phyloP scores from a whole-genome alignment of 2,888 invertebrate species.

The Erebia ligea region DNA sequence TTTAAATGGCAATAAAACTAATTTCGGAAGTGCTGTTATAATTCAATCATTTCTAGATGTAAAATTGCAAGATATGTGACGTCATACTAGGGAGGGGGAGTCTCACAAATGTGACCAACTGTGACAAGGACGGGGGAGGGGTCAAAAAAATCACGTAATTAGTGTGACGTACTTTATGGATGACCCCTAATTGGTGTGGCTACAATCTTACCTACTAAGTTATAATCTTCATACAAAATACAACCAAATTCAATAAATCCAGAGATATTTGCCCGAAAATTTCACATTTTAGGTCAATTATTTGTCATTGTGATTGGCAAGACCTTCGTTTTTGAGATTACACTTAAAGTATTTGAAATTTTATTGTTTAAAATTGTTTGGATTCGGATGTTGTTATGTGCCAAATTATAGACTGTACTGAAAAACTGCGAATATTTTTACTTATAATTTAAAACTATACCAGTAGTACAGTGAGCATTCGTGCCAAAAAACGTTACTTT shows the following conservation, averaged over 20 bases:
- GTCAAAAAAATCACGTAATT: no score
- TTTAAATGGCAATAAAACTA: no score
- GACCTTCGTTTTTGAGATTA: constrained; percentile 56
- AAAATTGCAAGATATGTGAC: no score
- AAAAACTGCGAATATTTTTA: constrained; percentile 15
- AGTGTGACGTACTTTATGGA: no score
- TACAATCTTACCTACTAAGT: no score
- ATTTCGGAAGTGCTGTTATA: no score
- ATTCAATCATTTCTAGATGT: no score
- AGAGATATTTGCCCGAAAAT: constrained; percentile 35
- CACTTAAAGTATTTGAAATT: constrained; percentile 59
- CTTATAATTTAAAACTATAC: background rate
- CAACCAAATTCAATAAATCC: background rate
- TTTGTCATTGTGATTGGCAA: constrained; percentile 30
- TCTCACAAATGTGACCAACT: no score
- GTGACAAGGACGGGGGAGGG: no score
- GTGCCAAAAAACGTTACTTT: background rate
- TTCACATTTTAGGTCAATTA: constrained; percentile 31
- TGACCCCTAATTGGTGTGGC: no score
- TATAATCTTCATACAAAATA: background rate
- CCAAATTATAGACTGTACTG: constrained; percentile 42
- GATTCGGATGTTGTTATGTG: constrained; percentile 50
- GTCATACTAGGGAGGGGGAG: no score
- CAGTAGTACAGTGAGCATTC: background rate
- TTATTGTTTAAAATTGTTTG: constrained; percentile 59